Evolutionary conservation across 2,113 vertebrate species (phyloP), one percentile per base, ranked within the genome.

Genomic region (Alectura lathami): DNA sequence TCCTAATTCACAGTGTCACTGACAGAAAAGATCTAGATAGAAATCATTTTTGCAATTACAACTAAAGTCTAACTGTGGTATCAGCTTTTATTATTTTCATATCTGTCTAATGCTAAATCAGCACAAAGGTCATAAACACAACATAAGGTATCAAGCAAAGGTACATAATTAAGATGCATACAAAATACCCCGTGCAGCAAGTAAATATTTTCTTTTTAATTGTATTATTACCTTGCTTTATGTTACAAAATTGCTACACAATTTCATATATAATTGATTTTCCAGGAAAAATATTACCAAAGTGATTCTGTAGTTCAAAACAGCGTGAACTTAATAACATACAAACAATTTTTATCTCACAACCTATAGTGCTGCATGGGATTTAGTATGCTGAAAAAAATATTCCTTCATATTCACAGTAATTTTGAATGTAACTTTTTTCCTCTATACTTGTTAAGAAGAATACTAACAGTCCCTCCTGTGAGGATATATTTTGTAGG

Each of bases 131-230:
- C 97, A 95, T 95, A 95, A 97, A 95, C 79, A 91, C 91, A 96
- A 96, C 92, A 96, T 88, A 96, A 97, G 85, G 67, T 90, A 87
- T 92, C 76, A 96, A 97, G 94, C 70, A 97, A 94, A 97, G 86
- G 67, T 93, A 86, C 91, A 94, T 92, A 97, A 97, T 98, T 98
- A 98, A 97, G 94, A 97, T 97, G 93, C 95, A 97, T 91, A 93
- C 68, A 97, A 97, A 96, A 95, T 91, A 97, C 88, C 88, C 90
- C 6, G 2, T 91, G 80, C 84, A 96, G 93, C 82, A 97, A 97
- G 97, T 95, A 98, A 97, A 97, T 97, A 98, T 97, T 98, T 98
- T 97, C 91, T 96, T 97, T 98, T 98, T 98, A 98, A 98, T 98
- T 98, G 97, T 97, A 97, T 97, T 98, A 98, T 98, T 98, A 97